Evolutionary conservation across 2,797 vertebrate species (phyloP).

Genomic region (Psittacula derbiana): DNA sequence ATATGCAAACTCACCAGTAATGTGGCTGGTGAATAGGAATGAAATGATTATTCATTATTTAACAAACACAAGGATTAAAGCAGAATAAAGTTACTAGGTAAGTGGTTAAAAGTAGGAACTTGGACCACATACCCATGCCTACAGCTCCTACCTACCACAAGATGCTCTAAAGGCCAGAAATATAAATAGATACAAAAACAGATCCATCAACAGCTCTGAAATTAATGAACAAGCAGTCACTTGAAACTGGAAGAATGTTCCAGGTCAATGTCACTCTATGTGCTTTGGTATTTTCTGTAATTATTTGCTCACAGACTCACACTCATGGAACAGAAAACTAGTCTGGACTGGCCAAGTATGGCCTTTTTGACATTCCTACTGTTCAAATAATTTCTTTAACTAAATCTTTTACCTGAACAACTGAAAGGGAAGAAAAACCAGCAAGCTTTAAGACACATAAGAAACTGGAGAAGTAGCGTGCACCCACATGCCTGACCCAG

Average conservation of each 20-base stretch:
- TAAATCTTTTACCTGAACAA: not conserved
- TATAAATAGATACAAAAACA: not conserved
- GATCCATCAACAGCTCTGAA: constrained; percentile 12
- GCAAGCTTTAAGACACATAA: not conserved
- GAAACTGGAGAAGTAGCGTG: not conserved
- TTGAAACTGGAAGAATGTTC: not conserved
- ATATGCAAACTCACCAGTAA: not conserved
- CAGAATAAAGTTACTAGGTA: not conserved
- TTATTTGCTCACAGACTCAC: not conserved
- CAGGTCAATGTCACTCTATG: not conserved
- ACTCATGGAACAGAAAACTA: not conserved
- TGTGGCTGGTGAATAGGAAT: not conserved
- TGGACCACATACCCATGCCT: not conserved
- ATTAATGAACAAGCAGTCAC: not conserved
- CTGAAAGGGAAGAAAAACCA: not conserved
- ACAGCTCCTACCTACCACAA: not conserved
- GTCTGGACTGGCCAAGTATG: not conserved
- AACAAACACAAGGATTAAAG: not conserved
- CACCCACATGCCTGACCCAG: not conserved
- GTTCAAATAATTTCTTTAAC: not conserved
- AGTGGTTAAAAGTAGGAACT: not conserved
- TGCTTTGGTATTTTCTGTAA: not conserved
- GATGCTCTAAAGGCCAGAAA: not conserved
- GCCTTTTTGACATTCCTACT: not conserved
- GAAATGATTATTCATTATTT: not conserved